Percentiles rank a stretch among this genome's conserved stretches.
Evolutionary conservation across 2,113 vertebrate genomes (phyloP).

Genomic region (Ctenomys sociabilis): DNA sequence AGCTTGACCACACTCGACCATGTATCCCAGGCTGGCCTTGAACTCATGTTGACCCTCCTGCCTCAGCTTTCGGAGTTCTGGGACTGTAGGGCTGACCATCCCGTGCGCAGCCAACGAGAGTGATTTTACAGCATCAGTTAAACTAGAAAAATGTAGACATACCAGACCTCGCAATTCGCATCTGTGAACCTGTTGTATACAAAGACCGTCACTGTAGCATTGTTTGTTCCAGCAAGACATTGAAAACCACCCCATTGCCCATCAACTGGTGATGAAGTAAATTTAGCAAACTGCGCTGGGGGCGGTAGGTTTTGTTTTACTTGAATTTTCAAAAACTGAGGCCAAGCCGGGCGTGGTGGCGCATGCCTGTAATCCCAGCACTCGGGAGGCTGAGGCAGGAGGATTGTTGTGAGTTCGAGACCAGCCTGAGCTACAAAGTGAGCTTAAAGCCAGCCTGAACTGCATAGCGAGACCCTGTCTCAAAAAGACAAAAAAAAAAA

Average conservation of each 20-base stretch:
- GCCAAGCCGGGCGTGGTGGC: no score
- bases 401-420: no score
- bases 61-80: neutral
- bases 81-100: neutral
- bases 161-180: neutral
- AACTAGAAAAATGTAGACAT: constrained; percentile 1
- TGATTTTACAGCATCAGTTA: neutral
- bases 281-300: neutral
- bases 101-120: neutral
- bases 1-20: neutral
- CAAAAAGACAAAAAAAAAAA: no score
- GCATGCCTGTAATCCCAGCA: no score
- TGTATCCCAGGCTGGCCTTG: neutral
- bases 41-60: neutral
- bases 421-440: no score
- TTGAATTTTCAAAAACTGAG: neutral
- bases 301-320: neutral
- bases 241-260: constrained; percentile 6
- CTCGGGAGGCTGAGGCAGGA: no score
- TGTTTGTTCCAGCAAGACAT: constrained; percentile 10
- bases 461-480: no score
- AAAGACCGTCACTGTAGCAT: neutral
- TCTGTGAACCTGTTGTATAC: neutral
- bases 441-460: no score
- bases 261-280: constrained; percentile 11